Percentiles rank a stretch among this genome's conserved stretches.
These are phyloP conservation scores for Camponotus floridanus DNA, from an alignment of 1,140 invertebrate species.

Conservation along the genomic window DNA sequence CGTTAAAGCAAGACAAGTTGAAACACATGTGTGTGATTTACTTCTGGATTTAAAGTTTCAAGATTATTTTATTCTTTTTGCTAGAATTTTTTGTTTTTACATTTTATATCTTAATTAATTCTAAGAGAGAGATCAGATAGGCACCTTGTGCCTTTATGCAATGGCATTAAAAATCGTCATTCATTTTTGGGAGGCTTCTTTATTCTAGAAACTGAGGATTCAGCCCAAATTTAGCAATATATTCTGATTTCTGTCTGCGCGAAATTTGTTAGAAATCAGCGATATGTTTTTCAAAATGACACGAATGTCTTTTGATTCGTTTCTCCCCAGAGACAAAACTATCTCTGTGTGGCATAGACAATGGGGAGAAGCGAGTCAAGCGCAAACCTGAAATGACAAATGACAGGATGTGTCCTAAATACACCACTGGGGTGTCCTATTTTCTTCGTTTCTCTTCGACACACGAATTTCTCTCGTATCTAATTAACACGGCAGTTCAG, in stretches of 20 bases:
- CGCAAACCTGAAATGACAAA: constrained; percentile 83
- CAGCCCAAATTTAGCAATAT: not conserved
- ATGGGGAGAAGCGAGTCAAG: constrained; percentile 80
- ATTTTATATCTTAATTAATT: not conserved
- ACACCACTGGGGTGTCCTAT: constrained; percentile 53
- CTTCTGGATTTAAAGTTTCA: not conserved
- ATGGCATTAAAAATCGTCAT: not conserved
- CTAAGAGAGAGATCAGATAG: not conserved
- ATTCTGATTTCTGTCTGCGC: constrained; percentile 4
- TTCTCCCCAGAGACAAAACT: constrained; percentile 76
- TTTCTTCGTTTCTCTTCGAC: constrained; percentile 38
- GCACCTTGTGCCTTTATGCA: not conserved
- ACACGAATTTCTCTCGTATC: not conserved
- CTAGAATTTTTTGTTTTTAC: not conserved
- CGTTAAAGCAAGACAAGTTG: not conserved
- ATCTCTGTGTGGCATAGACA: constrained; percentile 76
- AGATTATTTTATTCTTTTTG: not conserved
- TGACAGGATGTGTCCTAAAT: constrained; percentile 79
- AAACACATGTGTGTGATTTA: not conserved
- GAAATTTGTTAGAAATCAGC: not conserved
- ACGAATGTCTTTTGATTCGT: constrained; percentile 1
- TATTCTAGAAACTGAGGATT: not conserved
- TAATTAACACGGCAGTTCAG: constrained; percentile 8
- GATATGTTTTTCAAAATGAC: constrained; percentile 10
- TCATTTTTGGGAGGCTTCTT: constrained; percentile 23